phyloP scores from a whole-genome alignment of 1,140 invertebrate species.

The Sycophila sp. region DNA sequence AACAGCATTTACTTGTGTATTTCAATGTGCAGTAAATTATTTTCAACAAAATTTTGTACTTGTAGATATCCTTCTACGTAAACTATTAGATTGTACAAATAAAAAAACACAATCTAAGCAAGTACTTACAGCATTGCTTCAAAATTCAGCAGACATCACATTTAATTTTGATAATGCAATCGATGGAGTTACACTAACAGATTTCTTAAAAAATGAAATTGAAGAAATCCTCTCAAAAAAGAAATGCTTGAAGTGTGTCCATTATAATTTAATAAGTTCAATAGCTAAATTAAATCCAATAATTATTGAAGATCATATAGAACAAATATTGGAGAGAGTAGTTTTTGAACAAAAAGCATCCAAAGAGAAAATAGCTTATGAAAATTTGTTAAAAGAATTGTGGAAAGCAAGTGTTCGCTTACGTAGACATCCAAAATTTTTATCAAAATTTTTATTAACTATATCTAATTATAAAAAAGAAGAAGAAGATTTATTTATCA shows the following conservation, averaged over 20 bases:
- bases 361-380: constrained; percentile 34
- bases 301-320: constrained; percentile 51
- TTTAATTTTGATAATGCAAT: constrained; percentile 54
- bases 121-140: constrained; percentile 41
- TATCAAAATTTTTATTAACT: constrained; percentile 41
- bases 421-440: constrained; percentile 47
- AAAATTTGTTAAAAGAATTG: constrained; percentile 46
- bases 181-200: constrained; percentile 42
- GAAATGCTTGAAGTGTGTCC: constrained; percentile 31
- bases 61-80: constrained; percentile 52
- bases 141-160: constrained; percentile 42
- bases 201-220: constrained; percentile 50
- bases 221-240: constrained; percentile 43
- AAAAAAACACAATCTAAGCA: constrained; percentile 40
- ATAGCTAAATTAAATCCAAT: constrained; percentile 56
- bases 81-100: constrained; percentile 45
- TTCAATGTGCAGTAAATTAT: constrained; percentile 38
- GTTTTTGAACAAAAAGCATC: constrained; percentile 42
- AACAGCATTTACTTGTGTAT: constrained; percentile 41
- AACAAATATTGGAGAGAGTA: constrained; percentile 48
- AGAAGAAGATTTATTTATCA: neutral
- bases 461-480: constrained; percentile 23
- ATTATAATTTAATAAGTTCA: constrained; percentile 47
- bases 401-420: constrained; percentile 41
- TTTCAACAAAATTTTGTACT: constrained; percentile 33